Evolutionary conservation across 1,140 invertebrate species (phyloP), one percentile per base, ranked within the genome.

Genomic region (Conopomorpha cramerella): DNA sequence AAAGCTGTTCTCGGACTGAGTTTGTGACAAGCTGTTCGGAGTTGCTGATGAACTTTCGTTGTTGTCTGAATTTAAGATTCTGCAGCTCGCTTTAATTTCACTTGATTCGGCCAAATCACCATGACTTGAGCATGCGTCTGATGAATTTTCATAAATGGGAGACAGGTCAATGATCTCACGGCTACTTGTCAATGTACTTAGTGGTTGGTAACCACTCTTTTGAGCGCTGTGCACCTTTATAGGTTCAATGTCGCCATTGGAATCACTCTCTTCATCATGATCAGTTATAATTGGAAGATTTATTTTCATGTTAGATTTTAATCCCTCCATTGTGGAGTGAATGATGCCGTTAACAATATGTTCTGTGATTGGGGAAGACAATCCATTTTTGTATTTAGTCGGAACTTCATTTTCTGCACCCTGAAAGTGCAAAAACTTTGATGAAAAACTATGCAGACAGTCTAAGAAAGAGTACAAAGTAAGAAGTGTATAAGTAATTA

Each of bases 31-130:
- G 38, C 68, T 78, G 31, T 70, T 77, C 2, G 73, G 74, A 16
- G 77, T 78, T 2, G 64, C 57, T 10, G 63, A 77, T 26, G 70
- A 68, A 90, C 66, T 41, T 82, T 79, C 15, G 49, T 77, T 64
- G 11, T 53, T 49, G 40, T 79, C 77, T 8, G 64, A 65, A 41
- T 71, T 68, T 2, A 71, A 39, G 2, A 76, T 44, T 43, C 57
- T 61, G 41, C 56, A 71, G 34, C 58, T 67, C 38, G 62, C 64
- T 36, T 72, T 66, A 3, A 67, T 41, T 32, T 77, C 73, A 41
- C 56, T 63, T 2, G 41, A 47, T 32, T 77, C 68, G 39, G 57
- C 48, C 3, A 78, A 43, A 34, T 79, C 77, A 28, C 73, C 77
- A 51, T 73, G 74, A 32, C 77, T 79, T 2, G 74, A 79, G 34